Evolutionary conservation across 2,113 vertebrate species (phyloP), one percentile per base, ranked within the genome.

Genomic region (Podilymbus podiceps): DNA sequence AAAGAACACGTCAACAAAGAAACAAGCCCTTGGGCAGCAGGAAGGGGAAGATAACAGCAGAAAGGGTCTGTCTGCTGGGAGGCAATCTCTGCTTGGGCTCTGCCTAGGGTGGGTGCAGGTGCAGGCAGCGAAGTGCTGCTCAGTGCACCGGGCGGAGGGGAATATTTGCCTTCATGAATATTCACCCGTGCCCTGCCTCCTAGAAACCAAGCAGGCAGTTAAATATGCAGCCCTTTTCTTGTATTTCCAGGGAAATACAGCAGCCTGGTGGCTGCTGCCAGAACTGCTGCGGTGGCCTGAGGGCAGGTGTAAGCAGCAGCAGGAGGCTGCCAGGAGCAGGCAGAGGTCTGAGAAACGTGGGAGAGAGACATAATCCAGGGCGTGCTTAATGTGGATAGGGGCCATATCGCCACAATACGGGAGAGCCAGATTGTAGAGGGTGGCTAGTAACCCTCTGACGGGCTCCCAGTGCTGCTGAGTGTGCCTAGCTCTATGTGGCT

Each of bases 161-260:
- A 66, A 30, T 12, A 30, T 49, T 64, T 50, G 14, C 64, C 56
- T 79, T 72, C 73, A 3, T 28, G 11, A 47, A 24, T 33, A 66
- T 3, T 53, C 68, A 8, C 31, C 3, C 2, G 22, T 2, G 6
- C 56, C 68, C 50, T 66, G 68, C 56, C n/a, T 55, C 68, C n/a
- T 25, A 14, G 59, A 82, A 85, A 73, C 33, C 76, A 11, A 35
- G 24, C 59, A 17, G 63, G 27, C 79, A 93, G 46, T 73, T 83
- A 58, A 33, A 73, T 63, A 71, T 58, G 68, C 83, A 84, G n/a
- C 40, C 64, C 25, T 74, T 84, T 63, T 22, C n/a, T 20, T 59
- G 83, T 58, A 97, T 97, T 97, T 96, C 93, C 93, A 95, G 60
- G 72, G 95, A 96, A 97, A 97, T 97, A 96, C 95, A 97, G 94